Percentiles rank a stretch among this genome's conserved stretches.
Conservation (phyloP, 2,888 invertebrate genomes). For the Lasioglossum oenotherae region DNA sequence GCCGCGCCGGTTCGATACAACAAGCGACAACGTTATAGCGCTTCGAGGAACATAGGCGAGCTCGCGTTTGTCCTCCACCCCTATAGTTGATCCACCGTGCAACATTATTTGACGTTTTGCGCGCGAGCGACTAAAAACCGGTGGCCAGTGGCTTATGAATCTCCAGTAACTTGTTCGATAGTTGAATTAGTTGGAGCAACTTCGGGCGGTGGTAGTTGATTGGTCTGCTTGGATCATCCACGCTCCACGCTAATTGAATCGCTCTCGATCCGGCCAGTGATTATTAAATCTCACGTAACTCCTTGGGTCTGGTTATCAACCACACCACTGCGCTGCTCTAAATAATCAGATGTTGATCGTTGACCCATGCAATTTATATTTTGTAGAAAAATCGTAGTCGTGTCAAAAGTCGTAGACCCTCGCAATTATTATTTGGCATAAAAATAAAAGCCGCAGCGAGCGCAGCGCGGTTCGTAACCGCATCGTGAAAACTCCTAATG, state of each 20-base stretch:
- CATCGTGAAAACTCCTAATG: conserved; percentile 27
- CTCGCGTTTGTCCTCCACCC: background rate
- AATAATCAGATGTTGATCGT: background rate
- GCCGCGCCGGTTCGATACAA: background rate
- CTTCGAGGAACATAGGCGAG: background rate
- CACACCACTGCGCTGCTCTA: background rate
- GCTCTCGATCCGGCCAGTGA: background rate
- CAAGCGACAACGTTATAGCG: background rate
- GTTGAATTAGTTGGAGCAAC: background rate
- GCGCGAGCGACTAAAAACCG: background rate
- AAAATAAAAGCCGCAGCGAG: too few species aligned
- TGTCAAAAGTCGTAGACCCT: too few species aligned
- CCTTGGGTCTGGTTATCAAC: background rate
- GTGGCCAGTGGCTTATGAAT: background rate
- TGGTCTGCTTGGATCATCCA: background rate
- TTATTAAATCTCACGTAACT: background rate
- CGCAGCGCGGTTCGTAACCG: too few species aligned
- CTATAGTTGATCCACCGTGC: background rate
- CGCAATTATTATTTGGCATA: too few species aligned
- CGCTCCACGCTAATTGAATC: background rate
- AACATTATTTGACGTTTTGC: background rate
- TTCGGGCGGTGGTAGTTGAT: background rate
- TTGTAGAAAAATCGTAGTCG: too few species aligned
- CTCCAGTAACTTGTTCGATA: background rate
- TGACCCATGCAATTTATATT: too few species aligned